phyloP scores from a whole-genome alignment of 1,140 invertebrate genomes.

The Lepidostoma basale region DNA sequence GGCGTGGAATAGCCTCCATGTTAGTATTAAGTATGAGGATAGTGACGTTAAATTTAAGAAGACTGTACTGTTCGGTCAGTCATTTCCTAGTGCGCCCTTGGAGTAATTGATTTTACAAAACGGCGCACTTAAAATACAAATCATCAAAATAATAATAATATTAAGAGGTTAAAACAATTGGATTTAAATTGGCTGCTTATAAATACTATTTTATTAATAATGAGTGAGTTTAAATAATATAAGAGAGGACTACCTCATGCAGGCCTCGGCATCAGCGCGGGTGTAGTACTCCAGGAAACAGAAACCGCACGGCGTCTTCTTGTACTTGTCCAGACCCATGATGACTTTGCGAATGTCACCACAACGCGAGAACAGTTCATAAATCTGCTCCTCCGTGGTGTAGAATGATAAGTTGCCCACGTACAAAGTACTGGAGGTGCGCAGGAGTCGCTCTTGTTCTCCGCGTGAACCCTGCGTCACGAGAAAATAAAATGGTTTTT shows the following conservation, averaged over 20 bases:
- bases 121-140: no score
- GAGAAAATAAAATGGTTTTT: no score
- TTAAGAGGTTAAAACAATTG: not conserved
- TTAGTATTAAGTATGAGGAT: no score
- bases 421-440: conserved; percentile 85
- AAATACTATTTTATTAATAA: not conserved
- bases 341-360: conserved; percentile 96
- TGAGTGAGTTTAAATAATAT: not conserved
- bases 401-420: conserved; percentile 98
- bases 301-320: conserved; percentile 99
- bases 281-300: conserved; percentile 98
- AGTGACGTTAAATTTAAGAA: no score
- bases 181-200: not conserved
- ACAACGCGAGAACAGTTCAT: conserved; percentile 95
- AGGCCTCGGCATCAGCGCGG: conserved; percentile 87
- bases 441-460: conserved; percentile 88
- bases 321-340: conserved; percentile 98
- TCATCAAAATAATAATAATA: no score
- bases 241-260: conserved; percentile 70
- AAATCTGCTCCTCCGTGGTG: conserved; percentile 99
- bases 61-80: no score
- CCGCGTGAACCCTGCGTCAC: conserved; percentile 87
- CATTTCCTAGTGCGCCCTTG: no score
- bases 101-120: no score
- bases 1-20: no score